phyloP scores from a whole-genome alignment of 35 echinoderm and acorn worm species.

The Holothuria glaberrima region DNA sequence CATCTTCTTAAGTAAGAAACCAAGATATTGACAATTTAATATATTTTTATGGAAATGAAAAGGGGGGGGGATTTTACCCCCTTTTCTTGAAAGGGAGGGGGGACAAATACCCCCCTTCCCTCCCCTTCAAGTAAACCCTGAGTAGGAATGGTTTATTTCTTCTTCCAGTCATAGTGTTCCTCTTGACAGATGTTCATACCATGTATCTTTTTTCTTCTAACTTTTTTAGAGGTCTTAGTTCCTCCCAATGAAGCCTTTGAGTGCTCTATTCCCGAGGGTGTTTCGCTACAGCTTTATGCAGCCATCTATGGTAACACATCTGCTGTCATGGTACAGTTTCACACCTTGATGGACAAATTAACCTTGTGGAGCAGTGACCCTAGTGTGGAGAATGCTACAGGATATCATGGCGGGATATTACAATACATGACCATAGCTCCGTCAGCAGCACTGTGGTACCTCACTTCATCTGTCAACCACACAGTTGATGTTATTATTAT shows the following conservation, averaged over 20 bases:
- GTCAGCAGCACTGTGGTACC: not conserved
- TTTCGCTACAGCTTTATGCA: too few species aligned
- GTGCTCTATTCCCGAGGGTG: not conserved
- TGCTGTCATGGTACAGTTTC: constrained; percentile 18
- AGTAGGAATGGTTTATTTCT: too few species aligned
- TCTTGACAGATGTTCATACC: too few species aligned
- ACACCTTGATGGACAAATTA: not conserved
- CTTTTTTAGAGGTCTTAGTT: not conserved
- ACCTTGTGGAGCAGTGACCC: not conserved
- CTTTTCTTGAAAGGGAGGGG: too few species aligned
- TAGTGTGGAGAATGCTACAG: not conserved
- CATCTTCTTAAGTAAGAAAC: too few species aligned
- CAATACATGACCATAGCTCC: not conserved
- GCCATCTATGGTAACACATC: not conserved
- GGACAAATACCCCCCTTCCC: too few species aligned
- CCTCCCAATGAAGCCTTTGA: not conserved
- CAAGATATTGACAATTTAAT: too few species aligned
- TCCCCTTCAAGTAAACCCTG: too few species aligned
- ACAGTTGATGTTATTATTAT: not conserved
- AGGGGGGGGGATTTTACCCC: too few species aligned
- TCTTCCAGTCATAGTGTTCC: too few species aligned
- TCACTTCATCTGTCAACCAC: not conserved
- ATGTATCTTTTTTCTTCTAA: not conserved
- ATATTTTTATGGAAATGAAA: too few species aligned
- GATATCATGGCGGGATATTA: not conserved